These are phyloP conservation scores for Periophthalmus magnuspinnatus DNA, from an alignment of 2,797 vertebrate species.

Conservation along the genomic window DNA sequence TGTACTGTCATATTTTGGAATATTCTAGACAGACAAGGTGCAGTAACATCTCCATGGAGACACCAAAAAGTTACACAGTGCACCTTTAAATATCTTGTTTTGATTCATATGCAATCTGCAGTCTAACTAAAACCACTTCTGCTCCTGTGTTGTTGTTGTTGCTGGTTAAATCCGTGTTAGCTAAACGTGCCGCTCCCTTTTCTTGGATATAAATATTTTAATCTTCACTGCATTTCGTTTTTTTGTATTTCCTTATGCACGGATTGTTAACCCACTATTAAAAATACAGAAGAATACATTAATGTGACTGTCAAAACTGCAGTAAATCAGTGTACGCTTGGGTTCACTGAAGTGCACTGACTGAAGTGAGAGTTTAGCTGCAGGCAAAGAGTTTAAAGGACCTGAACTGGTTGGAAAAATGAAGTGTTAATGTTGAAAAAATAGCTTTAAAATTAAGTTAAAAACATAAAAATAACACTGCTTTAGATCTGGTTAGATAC, in stretches of 20 bases:
- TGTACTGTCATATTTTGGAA: too few relatives aligned
- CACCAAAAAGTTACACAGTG: too few relatives aligned
- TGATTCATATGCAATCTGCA: too few relatives aligned
- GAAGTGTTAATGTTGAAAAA: background rate
- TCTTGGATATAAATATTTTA: background rate
- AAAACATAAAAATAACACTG: background rate
- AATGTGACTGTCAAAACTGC: background rate
- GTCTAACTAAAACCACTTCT: background rate
- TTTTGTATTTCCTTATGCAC: background rate
- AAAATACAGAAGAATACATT: background rate
- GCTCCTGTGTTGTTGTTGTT: background rate
- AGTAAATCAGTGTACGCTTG: background rate
- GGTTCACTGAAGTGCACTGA: background rate
- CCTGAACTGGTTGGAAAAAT: background rate
- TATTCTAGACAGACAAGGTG: too few relatives aligned
- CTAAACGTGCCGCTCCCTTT: conserved; percentile 2
- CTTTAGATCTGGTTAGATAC: too few relatives aligned
- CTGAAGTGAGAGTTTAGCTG: background rate
- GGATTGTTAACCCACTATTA: background rate
- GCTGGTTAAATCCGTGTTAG: background rate
- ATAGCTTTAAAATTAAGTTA: background rate
- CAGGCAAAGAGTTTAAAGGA: background rate
- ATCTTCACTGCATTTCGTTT: background rate
- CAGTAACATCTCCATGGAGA: too few relatives aligned
- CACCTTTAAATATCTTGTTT: too few relatives aligned